Conservation (phyloP, 2,888 invertebrate species). For the Calameuta pallipes region DNA sequence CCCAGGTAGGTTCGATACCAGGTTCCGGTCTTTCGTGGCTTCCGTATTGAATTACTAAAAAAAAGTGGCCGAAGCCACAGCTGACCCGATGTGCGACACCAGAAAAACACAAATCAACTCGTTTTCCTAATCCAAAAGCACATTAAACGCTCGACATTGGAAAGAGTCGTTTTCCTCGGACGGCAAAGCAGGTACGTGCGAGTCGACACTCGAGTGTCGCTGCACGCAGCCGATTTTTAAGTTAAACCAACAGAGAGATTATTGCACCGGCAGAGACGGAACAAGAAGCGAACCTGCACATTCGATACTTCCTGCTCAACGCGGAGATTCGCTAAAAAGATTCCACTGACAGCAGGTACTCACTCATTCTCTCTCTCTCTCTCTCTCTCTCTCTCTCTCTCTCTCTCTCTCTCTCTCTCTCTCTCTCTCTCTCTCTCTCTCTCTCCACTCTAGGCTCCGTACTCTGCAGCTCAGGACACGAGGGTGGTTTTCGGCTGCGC, state of each 20-base stretch:
- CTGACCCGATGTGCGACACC: constrained; percentile 27
- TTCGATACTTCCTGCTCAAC: constrained; percentile 56
- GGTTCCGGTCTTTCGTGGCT: constrained; percentile 2
- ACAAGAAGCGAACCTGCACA: constrained; percentile 21
- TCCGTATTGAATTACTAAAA: constrained; percentile 3
- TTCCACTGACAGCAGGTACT: constrained; percentile 25
- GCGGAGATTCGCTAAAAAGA: constrained; percentile 21
- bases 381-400: too few species aligned
- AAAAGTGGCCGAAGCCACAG: neutral
- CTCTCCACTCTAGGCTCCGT: constrained; percentile 7
- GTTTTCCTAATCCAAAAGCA: too few species aligned
- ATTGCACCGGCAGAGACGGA: too few species aligned
- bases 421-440: too few species aligned
- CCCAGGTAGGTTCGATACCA: too few species aligned
- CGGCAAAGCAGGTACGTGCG: too few species aligned
- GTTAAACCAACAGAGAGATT: too few species aligned
- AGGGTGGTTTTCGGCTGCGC: too few species aligned
- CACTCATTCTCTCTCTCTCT: neutral
- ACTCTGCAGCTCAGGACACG: neutral
- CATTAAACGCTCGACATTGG: too few species aligned
- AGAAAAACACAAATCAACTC: constrained; percentile 25
- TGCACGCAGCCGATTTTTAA: too few species aligned
- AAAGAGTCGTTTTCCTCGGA: too few species aligned
- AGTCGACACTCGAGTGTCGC: too few species aligned
- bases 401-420: neutral